Conservation (phyloP, 1,140 invertebrate species). For the Papilio polytes region DNA sequence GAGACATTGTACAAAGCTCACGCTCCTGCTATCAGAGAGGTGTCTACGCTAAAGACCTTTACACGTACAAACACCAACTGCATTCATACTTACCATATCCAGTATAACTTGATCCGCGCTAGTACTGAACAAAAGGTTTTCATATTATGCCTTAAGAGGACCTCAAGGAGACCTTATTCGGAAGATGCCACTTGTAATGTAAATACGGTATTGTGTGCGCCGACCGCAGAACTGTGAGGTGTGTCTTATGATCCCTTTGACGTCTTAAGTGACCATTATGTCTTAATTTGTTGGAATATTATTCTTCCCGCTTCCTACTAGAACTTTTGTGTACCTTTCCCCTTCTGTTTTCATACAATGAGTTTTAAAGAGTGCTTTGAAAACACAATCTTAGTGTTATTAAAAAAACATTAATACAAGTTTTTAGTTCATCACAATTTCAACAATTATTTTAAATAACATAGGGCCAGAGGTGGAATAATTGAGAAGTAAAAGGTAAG, state of each 20-base stretch:
- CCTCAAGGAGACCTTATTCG: constrained; percentile 72
- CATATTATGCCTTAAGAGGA: constrained; percentile 70
- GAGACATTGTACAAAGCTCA: neutral
- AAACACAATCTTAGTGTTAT: neutral
- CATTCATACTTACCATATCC: constrained; percentile 45
- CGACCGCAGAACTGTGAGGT: constrained; percentile 54
- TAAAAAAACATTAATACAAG: no score
- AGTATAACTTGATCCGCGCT: constrained; percentile 41
- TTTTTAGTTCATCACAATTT: no score
- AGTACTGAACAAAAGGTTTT: constrained; percentile 71
- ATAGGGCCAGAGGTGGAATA: no score
- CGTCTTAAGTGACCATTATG: constrained; percentile 39
- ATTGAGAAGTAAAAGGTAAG: no score
- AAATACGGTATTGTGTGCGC: constrained; percentile 66
- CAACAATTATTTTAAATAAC: no score
- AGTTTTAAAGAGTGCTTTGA: neutral
- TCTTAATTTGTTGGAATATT: constrained; percentile 41
- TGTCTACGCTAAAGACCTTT: neutral
- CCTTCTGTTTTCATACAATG: neutral
- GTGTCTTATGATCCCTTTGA: constrained; percentile 43
- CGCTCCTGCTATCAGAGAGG: neutral
- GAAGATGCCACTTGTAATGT: constrained; percentile 79
- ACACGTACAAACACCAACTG: neutral
- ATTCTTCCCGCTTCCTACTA: constrained; percentile 8
- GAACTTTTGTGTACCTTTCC: neutral